phyloP scores from a whole-genome alignment of 2,888 invertebrate genomes.

The Rhopalosiphum nymphaeae region DNA sequence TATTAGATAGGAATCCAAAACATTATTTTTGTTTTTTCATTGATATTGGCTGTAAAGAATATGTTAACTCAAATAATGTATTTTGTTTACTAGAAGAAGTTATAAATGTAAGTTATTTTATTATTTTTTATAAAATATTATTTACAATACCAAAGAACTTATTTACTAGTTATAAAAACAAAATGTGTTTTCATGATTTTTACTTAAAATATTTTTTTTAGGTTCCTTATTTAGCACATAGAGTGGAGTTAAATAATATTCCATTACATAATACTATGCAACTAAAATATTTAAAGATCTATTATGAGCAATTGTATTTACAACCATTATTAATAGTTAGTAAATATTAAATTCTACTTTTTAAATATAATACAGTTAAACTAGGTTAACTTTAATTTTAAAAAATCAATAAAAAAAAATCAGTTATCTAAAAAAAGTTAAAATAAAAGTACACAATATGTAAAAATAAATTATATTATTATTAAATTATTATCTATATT shows the following conservation, averaged over 20 bases:
- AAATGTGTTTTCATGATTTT: neutral
- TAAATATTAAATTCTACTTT: slow-evolving; percentile 1
- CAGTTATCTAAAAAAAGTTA: neutral
- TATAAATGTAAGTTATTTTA: neutral
- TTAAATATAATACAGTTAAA: neutral
- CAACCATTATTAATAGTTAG: slow-evolving; percentile 39
- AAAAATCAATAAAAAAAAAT: neutral
- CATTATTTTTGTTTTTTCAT: slow-evolving; percentile 22
- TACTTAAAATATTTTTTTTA: slow-evolving; percentile 18
- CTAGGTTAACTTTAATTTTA: neutral
- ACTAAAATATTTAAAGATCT: slow-evolving; percentile 10
- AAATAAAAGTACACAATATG: neutral
- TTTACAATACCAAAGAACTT: neutral
- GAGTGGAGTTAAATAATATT: neutral
- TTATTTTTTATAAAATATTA: neutral
- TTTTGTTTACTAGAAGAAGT: slow-evolving; percentile 18
- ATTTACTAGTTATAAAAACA: neutral
- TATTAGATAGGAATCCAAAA: neutral
- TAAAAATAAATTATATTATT: neutral
- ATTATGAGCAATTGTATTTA: slow-evolving; percentile 35
- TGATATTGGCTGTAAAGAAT: slow-evolving; percentile 35
- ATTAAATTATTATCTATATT: too few species aligned
- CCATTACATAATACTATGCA: slow-evolving; percentile 36
- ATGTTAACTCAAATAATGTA: neutral
- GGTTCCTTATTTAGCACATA: slow-evolving; percentile 50